A percentile compares a stretch with the other conserved stretches of the same genome.
phyloP scores from a whole-genome alignment of 2,888 invertebrate species.

The Athalia rosae region DNA sequence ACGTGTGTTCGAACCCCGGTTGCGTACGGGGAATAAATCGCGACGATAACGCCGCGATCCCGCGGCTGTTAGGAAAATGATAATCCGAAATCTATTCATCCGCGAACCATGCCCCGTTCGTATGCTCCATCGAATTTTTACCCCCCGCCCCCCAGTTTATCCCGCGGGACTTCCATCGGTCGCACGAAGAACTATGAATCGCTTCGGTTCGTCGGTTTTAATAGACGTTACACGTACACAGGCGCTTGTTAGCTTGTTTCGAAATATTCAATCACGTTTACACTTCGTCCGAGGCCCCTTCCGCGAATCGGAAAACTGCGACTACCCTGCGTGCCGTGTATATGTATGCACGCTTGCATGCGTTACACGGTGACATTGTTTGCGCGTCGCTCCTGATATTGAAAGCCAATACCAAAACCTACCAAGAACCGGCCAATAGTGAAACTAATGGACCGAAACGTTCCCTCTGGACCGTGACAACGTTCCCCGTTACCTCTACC shows the following conservation, averaged over 20 bases:
- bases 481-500: conserved; percentile 3
- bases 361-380: conserved; percentile 34
- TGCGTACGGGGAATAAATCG: background rate
- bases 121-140: background rate
- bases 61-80: background rate
- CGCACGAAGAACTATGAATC: background rate
- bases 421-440: conserved; percentile 38
- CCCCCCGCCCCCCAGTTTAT: conserved; percentile 16
- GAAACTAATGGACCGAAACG: conserved; percentile 45
- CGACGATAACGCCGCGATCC: background rate
- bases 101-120: background rate
- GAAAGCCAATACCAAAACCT: conserved; percentile 44
- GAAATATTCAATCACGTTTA: conserved; percentile 3
- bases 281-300: background rate
- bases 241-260: too few relatives aligned
- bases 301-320: background rate
- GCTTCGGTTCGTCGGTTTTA: background rate
- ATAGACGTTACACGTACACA: background rate
- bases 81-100: conserved; percentile 6
- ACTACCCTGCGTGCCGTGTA: background rate
- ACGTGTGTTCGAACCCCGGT: background rate
- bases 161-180: too few relatives aligned
- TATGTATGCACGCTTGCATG: background rate
- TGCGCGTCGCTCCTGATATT: conserved; percentile 23
- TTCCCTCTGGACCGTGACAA: conserved; percentile 31